Base-by-base conservation (phyloP, 2,888 invertebrate genomes). In the Neuroscelio doddi region DNA sequence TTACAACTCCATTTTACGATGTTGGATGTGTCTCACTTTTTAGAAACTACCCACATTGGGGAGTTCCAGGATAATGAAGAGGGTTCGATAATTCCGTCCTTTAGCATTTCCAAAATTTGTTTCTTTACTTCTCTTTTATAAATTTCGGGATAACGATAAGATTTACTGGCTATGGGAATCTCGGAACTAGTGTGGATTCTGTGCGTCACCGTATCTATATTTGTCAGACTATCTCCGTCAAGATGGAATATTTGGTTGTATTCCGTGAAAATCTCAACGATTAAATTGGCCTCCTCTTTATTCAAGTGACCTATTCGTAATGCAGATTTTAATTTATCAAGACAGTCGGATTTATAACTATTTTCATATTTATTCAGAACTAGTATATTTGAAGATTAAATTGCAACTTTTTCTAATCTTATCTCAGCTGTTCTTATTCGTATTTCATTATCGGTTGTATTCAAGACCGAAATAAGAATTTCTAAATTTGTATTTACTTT, bases 41-140 rank as follows among this genome's bases (percentile, higher is more conserved):
- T 85, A 12, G 68, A 68, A 1, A 81, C 80, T 0, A 85, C 39
- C 1, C 83, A 78, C 2, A 82, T 69, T 0, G 81, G 83, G 1
- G 77, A 69, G 3, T 75, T 68, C 78, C 79, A 85, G 0, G 82
- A 80, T 15, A 74, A 75, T 1, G 51, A 62, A 1, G 77, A 78
- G 2, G 68, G 73, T 46, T 67, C 45, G 8, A 77, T 72, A 7
- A 77, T 64, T 9, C 70, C 71, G 10, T 71, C 50, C 3, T 71
- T 52, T n/a, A 79, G 38, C 67, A 77, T 71, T 30, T 72, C 59
- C 8, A 61, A 29, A 4, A 76, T 66, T 50, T 75, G 63, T 1
- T 57, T 44, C 8, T 64, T 45, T 1, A 73, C 52, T 14, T 63
- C 57, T 12, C 42, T 16, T 47, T 68, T 71, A 36, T 72, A 69